These are phyloP conservation scores for Ceratotherium simum DNA, from an alignment of 2,113 vertebrate species.

Conservation along the genomic window DNA sequence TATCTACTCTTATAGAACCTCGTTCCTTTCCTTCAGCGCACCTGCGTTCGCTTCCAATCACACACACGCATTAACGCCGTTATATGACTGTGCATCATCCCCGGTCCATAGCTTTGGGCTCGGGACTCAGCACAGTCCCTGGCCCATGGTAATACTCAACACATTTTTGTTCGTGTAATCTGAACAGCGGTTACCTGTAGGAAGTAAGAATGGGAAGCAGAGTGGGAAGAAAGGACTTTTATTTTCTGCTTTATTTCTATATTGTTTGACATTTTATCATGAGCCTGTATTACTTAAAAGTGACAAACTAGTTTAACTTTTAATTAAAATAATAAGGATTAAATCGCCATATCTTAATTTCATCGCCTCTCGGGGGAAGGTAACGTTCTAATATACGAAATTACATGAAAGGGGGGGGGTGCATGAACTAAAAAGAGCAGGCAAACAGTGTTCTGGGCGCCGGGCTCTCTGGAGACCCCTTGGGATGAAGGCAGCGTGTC, in stretches of 20 bases:
- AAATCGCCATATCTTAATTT: background rate
- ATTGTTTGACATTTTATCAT: slow-evolving; percentile 11
- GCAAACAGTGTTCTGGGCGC: background rate
- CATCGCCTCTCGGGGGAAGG: background rate
- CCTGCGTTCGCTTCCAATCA: background rate
- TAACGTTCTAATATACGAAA: background rate
- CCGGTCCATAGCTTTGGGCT: background rate
- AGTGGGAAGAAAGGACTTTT: background rate
- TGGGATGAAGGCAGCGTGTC: background rate
- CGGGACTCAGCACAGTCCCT: background rate
- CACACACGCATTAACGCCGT: background rate
- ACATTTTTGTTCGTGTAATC: background rate
- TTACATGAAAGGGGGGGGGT: background rate
- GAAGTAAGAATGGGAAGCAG: slow-evolving; percentile 15
- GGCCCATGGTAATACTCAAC: background rate
- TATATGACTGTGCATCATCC: background rate
- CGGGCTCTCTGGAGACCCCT: background rate
- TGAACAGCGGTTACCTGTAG: background rate
- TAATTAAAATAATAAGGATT: slow-evolving; percentile 30
- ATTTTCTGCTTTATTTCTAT: background rate
- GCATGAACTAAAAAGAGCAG: background rate
- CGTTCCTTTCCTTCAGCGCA: background rate
- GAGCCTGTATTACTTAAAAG: background rate
- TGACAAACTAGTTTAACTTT: background rate
- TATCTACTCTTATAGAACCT: background rate